These are phyloP conservation scores for Pseudachorutes palmiensis DNA, from an alignment of 1,140 invertebrate genomes.

Conservation along the genomic window DNA sequence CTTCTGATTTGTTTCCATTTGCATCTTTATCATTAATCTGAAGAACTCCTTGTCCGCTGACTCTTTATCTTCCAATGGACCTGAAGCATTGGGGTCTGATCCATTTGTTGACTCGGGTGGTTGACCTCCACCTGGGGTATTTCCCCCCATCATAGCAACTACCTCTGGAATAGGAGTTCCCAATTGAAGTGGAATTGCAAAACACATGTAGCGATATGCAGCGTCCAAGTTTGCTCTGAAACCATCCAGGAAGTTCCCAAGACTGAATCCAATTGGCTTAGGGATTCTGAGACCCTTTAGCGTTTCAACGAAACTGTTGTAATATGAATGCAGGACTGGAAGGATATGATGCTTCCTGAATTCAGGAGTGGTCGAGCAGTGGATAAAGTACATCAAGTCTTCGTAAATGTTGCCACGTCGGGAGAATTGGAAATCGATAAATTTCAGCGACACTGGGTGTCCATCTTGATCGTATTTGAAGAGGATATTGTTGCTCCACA, in stretches of 20 bases:
- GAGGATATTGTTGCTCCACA: slow-evolving; percentile 59
- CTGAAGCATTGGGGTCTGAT: background rate
- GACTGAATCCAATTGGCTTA: slow-evolving; percentile 14
- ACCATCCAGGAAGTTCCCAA: slow-evolving; percentile 20
- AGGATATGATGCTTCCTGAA: slow-evolving; percentile 26
- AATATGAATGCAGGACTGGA: slow-evolving; percentile 21
- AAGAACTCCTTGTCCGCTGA: background rate
- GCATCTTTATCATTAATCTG: background rate
- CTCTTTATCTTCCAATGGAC: background rate
- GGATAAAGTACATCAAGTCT: slow-evolving; percentile 32
- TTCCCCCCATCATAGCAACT: background rate
- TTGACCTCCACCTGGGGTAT: no score
- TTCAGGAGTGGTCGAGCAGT: slow-evolving; percentile 24
- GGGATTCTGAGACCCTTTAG: slow-evolving; percentile 12
- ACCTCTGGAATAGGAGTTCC: background rate
- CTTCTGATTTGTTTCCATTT: background rate
- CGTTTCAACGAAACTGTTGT: slow-evolving; percentile 16
- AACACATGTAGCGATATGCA: slow-evolving; percentile 13
- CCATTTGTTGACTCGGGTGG: no score
- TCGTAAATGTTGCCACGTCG: slow-evolving; percentile 35
- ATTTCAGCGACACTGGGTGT: slow-evolving; percentile 48
- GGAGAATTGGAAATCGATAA: slow-evolving; percentile 56
- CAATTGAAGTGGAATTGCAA: slow-evolving; percentile 31
- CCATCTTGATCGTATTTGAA: slow-evolving; percentile 49
- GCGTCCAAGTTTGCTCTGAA: slow-evolving; percentile 5